Percentiles rank a stretch among this genome's conserved stretches.
phyloP scores from a whole-genome alignment of 2,888 invertebrate species.

The Tineola bisselliella region DNA sequence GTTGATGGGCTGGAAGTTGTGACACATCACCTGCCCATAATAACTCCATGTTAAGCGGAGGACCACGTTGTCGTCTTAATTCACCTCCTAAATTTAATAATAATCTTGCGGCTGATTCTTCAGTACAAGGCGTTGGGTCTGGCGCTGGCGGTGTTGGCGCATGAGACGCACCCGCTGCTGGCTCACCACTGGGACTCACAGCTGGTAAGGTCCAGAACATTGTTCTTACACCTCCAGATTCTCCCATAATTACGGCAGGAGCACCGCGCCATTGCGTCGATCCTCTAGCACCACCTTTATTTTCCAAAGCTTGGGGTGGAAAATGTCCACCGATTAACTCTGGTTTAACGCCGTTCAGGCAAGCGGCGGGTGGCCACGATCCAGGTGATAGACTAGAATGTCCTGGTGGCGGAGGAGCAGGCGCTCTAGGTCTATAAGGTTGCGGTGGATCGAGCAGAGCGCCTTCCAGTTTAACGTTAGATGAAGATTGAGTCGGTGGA shows the following conservation, averaged over 20 bases:
- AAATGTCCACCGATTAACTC: conserved; percentile 77
- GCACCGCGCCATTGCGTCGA: conserved; percentile 70
- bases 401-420: conserved; percentile 52
- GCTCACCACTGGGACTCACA: conserved; percentile 60
- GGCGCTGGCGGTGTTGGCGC: conserved; percentile 64
- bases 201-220: conserved; percentile 75
- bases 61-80: conserved; percentile 69
- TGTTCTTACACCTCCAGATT: conserved; percentile 85
- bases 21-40: conserved; percentile 90
- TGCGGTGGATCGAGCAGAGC: conserved; percentile 38
- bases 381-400: conserved; percentile 45
- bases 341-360: conserved; percentile 84
- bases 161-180: conserved; percentile 58
- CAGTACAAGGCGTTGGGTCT: conserved; percentile 61
- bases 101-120: conserved; percentile 75
- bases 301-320: conserved; percentile 55
- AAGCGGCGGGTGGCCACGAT: conserved; percentile 69
- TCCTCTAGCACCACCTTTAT: conserved; percentile 45
- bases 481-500: conserved; percentile 36
- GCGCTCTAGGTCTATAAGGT: conserved; percentile 45
- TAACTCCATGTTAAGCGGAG: conserved; percentile 89
- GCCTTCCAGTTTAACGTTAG: conserved; percentile 58
- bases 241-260: conserved; percentile 93
- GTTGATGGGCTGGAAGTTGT: conserved; percentile 84
- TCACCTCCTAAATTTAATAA: conserved; percentile 80